Conservation (phyloP, 2,797 vertebrate genomes). For the Ceryle rudis region DNA sequence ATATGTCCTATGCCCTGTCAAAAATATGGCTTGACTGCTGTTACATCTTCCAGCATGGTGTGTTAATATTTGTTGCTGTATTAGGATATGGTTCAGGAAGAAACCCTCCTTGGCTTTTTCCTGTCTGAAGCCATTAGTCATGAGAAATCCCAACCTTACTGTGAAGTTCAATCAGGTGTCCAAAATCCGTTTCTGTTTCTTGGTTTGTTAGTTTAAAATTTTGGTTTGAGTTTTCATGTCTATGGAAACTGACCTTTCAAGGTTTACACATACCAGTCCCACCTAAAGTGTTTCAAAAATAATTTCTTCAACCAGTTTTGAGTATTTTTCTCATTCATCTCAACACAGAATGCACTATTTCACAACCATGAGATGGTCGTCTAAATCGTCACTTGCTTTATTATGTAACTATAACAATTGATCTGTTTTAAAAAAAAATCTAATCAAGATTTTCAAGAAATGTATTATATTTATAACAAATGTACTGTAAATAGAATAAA, state of each 20-base stretch:
- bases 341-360: slow-evolving; percentile 79
- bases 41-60: slow-evolving; percentile 71
- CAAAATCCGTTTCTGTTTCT: slow-evolving; percentile 49
- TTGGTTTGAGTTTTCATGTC: slow-evolving; percentile 49
- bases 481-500: slow-evolving; percentile 98
- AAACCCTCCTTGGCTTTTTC: slow-evolving; percentile 49
- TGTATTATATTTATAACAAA: slow-evolving; percentile 99
- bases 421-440: slow-evolving; percentile 87
- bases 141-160: slow-evolving; percentile 73
- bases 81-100: slow-evolving; percentile 65
- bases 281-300: slow-evolving; percentile 53
- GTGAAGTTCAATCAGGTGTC: slow-evolving; percentile 70
- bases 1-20: slow-evolving; percentile 64
- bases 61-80: slow-evolving; percentile 73
- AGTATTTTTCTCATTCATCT: slow-evolving; percentile 78
- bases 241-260: slow-evolving; percentile 39
- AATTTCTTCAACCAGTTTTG: slow-evolving; percentile 67
- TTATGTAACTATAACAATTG: slow-evolving; percentile 82
- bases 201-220: slow-evolving; percentile 48
- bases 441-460: slow-evolving; percentile 91
- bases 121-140: slow-evolving; percentile 72
- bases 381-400: slow-evolving; percentile 81
- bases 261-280: slow-evolving; percentile 62
- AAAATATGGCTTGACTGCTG: slow-evolving; percentile 64
- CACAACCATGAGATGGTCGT: slow-evolving; percentile 77